Percentiles rank a stretch among this genome's conserved stretches.
These are phyloP conservation scores for Leucoraja erinaceus DNA, from an alignment of 2,113 vertebrate species.

Conservation along the genomic window DNA sequence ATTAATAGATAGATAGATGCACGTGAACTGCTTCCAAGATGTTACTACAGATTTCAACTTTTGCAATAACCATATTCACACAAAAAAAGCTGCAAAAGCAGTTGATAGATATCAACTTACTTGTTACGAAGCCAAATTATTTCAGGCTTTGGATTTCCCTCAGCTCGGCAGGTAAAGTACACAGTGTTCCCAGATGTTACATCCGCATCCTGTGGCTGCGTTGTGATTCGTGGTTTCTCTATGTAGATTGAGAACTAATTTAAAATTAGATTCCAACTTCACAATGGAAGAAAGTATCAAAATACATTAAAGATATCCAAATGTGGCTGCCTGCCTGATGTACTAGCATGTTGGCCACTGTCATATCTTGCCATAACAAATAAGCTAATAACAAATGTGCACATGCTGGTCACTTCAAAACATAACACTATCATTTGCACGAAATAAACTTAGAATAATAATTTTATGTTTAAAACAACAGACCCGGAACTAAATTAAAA, in stretches of 20 bases:
- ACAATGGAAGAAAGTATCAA: neutral
- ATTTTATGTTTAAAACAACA: neutral
- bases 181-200: conserved; percentile 94
- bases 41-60: neutral
- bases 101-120: conserved; percentile 57
- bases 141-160: conserved; percentile 97
- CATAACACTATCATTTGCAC: too few relatives aligned
- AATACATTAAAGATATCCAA: neutral
- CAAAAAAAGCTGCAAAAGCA: neutral
- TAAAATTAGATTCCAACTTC: neutral
- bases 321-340: neutral
- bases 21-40: neutral
- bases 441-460: too few relatives aligned
- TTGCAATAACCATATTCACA: neutral
- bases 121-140: conserved; percentile 99
- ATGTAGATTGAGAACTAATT: neutral
- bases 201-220: conserved; percentile 89
- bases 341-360: neutral
- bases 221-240: conserved; percentile 95
- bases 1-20: too few relatives aligned
- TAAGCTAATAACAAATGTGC: neutral
- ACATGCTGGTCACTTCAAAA: too few relatives aligned
- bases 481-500: neutral
- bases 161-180: conserved; percentile 94
- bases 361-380: neutral